Conservation (phyloP, 2,888 invertebrate species). For the Stenodema calcarata region DNA sequence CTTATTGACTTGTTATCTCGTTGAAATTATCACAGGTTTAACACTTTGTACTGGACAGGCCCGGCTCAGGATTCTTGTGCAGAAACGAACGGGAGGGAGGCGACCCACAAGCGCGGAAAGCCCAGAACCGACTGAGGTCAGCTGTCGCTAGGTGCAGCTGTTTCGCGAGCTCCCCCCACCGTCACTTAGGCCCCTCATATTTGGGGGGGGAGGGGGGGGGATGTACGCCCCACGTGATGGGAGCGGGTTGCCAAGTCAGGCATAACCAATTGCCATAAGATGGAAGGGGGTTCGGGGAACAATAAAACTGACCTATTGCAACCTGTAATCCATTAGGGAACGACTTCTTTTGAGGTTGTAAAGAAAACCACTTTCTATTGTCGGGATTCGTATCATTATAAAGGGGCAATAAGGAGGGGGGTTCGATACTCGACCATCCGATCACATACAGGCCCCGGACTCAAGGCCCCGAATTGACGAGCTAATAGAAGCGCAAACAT, state of each 20-base stretch:
- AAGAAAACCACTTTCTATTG: neutral
- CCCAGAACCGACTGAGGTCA: slow-evolving; percentile 48
- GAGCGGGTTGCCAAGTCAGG: neutral
- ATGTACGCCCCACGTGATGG: neutral
- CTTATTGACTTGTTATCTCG: too few relatives aligned
- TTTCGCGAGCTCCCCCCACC: neutral
- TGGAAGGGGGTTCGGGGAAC: neutral
- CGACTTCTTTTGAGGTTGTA: neutral
- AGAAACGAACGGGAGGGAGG: slow-evolving; percentile 10
- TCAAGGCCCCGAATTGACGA: too few relatives aligned
- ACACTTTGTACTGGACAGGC: slow-evolving; percentile 22
- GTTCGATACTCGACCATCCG: neutral
- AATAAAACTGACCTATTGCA: slow-evolving; percentile 32
- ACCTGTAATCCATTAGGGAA: slow-evolving; percentile 12
- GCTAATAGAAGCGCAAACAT: too few relatives aligned
- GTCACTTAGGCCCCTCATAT: too few relatives aligned
- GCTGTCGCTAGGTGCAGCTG: slow-evolving; percentile 49
- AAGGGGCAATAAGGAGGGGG: neutral
- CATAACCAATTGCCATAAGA: neutral
- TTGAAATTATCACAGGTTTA: slow-evolving; percentile 24
- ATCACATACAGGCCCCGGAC: too few relatives aligned
- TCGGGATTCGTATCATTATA: neutral
- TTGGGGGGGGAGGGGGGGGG: too few relatives aligned
- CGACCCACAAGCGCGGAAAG: slow-evolving; percentile 37
- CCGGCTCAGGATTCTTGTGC: neutral